phyloP scores from a whole-genome alignment of 92 coral and sea anemone species.

The Pocillopora meandrina region DNA sequence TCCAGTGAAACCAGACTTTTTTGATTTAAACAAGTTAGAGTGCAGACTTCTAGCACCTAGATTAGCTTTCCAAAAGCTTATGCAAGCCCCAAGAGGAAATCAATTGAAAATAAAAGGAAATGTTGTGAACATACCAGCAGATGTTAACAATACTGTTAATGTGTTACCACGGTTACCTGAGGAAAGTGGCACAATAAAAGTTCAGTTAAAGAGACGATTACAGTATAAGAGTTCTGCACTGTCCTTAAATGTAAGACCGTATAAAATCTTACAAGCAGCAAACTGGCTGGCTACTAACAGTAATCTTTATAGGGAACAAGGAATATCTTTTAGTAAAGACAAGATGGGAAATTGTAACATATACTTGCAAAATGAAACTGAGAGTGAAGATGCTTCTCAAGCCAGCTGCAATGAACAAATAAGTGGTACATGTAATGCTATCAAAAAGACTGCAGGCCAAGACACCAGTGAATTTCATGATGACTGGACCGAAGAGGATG shows the following conservation, averaged over 20 bases:
- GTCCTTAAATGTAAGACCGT: conserved; percentile 56
- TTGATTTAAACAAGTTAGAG: no score
- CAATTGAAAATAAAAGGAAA: no score
- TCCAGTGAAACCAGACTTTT: no score
- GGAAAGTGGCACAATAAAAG: no score
- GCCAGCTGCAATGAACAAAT: neutral
- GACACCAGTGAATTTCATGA: neutral
- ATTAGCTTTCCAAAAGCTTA: no score
- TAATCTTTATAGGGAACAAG: conserved; percentile 58
- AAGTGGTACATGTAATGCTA: neutral
- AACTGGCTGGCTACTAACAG: conserved; percentile 64
- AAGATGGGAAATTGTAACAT: conserved; percentile 26
- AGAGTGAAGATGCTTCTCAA: conserved; percentile 40
- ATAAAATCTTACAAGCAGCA: conserved; percentile 57
- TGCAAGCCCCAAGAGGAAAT: no score
- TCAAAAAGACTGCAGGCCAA: neutral
- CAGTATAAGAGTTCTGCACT: neutral
- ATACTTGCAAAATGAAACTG: conserved; percentile 24
- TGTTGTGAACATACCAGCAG: no score
- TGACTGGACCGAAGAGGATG: conserved; percentile 29
- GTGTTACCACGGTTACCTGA: no score
- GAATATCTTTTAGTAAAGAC: conserved; percentile 51
- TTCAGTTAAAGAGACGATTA: no score
- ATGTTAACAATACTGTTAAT: no score
- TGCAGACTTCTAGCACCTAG: no score